These are phyloP conservation scores for Macrotrachela quadricornifera DNA, from an alignment of 1,140 invertebrate species.

Conservation along the genomic window DNA sequence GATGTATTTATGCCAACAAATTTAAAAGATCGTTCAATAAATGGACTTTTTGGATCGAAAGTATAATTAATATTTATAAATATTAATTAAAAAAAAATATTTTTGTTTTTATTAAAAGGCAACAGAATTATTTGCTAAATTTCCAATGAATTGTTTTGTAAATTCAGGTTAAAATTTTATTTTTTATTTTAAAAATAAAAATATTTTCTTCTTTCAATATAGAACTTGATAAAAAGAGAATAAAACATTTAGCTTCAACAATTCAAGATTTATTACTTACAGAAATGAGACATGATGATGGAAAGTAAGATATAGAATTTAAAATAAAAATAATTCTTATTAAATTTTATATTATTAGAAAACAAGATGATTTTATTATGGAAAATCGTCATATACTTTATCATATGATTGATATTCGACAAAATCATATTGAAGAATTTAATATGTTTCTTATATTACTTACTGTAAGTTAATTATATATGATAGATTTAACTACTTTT, in stretches of 20 bases:
- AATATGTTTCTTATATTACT: conserved; percentile 26
- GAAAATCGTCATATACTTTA: neutral
- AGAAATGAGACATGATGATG: too few relatives aligned
- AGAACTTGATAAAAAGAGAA: too few relatives aligned
- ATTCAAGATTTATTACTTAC: too few relatives aligned
- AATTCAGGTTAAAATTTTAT: conserved; percentile 14
- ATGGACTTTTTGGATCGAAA: too few relatives aligned
- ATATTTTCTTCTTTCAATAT: too few relatives aligned
- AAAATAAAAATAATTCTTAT: too few relatives aligned
- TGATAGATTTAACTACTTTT: too few relatives aligned
- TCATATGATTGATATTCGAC: neutral
- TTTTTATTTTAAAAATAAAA: too few relatives aligned
- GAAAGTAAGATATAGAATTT: too few relatives aligned
- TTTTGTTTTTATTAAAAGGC: conserved; percentile 12
- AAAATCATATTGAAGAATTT: conserved; percentile 13
- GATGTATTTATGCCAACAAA: conserved; percentile 20
- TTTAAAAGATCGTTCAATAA: conserved; percentile 10
- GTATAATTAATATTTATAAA: too few relatives aligned
- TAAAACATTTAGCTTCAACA: too few relatives aligned
- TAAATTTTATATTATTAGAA: neutral
- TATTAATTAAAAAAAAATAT: neutral
- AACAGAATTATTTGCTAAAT: conserved; percentile 18
- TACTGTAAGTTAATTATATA: conserved; percentile 14
- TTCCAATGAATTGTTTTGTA: conserved; percentile 16
- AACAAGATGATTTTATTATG: neutral